These are phyloP conservation scores for Nematopogon swammerdamellus DNA, from an alignment of 2,888 invertebrate genomes.

Conservation along the genomic window DNA sequence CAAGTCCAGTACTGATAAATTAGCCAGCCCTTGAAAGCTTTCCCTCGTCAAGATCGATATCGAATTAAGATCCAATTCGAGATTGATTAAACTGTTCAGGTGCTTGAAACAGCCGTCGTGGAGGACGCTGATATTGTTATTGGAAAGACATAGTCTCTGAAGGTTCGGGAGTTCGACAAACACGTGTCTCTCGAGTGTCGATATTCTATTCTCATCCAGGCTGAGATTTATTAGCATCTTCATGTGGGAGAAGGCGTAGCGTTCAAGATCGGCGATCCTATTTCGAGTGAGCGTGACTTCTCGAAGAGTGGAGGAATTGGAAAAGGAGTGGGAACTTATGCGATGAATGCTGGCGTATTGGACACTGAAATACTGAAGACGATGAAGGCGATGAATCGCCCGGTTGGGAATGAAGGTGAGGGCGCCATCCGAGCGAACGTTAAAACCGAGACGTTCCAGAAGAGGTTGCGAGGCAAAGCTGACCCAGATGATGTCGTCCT, in stretches of 20 bases:
- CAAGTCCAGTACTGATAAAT: slow-evolving; percentile 71
- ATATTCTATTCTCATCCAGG: slow-evolving; percentile 74
- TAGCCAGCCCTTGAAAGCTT: slow-evolving; percentile 72
- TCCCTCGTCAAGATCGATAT: slow-evolving; percentile 72
- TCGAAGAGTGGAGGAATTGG: slow-evolving; percentile 67
- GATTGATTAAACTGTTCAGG: slow-evolving; percentile 67
- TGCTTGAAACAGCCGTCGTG: slow-evolving; percentile 84
- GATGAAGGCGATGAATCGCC: slow-evolving; percentile 62
- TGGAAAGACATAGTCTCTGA: slow-evolving; percentile 75
- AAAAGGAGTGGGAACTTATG: slow-evolving; percentile 70
- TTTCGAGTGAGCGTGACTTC: slow-evolving; percentile 70
- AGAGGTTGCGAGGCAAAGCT: slow-evolving; percentile 69
- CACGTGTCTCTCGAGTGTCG: slow-evolving; percentile 70
- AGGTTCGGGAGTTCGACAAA: slow-evolving; percentile 73
- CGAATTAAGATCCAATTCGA: slow-evolving; percentile 76
- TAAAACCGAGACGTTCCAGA: slow-evolving; percentile 65
- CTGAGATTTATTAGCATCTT: slow-evolving; percentile 66
- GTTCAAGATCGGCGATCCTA: slow-evolving; percentile 66
- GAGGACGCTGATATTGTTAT: slow-evolving; percentile 79
- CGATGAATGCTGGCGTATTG: slow-evolving; percentile 70
- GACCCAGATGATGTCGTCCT: slow-evolving; percentile 69
- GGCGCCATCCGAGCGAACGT: slow-evolving; percentile 65
- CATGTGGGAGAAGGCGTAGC: slow-evolving; percentile 71
- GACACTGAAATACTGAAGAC: slow-evolving; percentile 65
- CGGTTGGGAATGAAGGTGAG: slow-evolving; percentile 69